A percentile compares a stretch with the other conserved stretches of the same genome.
phyloP scores from a whole-genome alignment of 2,113 vertebrate genomes.

The Ahaetulla prasina region DNA sequence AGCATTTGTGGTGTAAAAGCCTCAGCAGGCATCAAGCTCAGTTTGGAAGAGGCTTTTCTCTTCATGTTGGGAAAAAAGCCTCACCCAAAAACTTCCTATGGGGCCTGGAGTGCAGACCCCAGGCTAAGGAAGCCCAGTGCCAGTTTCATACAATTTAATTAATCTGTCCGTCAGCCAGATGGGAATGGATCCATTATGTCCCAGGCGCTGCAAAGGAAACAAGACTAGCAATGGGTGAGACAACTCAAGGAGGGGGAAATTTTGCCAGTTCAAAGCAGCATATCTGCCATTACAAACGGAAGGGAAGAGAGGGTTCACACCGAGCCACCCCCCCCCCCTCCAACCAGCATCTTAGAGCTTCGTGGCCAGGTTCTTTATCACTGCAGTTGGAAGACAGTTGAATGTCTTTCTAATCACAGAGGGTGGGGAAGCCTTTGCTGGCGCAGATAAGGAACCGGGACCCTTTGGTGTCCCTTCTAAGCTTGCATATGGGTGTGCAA shows the following conservation, averaged over 20 bases:
- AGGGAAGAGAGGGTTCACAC: neutral
- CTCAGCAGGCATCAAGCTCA: neutral
- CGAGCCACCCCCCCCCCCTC: no score
- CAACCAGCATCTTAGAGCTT: neutral
- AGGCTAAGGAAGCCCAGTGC: neutral
- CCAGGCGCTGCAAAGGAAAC: neutral
- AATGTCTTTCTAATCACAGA: constrained; percentile 42
- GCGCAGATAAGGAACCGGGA: constrained; percentile 43
- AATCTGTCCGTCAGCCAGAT: neutral
- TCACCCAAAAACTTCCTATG: neutral
- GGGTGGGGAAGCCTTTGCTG: constrained; percentile 56
- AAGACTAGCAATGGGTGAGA: neutral
- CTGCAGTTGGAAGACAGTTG: constrained; percentile 66
- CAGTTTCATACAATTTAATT: neutral
- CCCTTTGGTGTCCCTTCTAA: neutral
- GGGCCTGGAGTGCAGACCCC: neutral
- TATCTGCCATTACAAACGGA: neutral
- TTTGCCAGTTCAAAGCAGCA: neutral
- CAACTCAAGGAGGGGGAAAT: neutral
- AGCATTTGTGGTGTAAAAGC: neutral
- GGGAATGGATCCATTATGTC: neutral
- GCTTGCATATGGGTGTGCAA: rapidly evolving
- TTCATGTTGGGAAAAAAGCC: neutral
- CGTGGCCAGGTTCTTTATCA: constrained; percentile 43
- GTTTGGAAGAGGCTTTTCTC: neutral